Conservation (phyloP, 2,888 invertebrate species). For the Lithophane ornitopus region DNA sequence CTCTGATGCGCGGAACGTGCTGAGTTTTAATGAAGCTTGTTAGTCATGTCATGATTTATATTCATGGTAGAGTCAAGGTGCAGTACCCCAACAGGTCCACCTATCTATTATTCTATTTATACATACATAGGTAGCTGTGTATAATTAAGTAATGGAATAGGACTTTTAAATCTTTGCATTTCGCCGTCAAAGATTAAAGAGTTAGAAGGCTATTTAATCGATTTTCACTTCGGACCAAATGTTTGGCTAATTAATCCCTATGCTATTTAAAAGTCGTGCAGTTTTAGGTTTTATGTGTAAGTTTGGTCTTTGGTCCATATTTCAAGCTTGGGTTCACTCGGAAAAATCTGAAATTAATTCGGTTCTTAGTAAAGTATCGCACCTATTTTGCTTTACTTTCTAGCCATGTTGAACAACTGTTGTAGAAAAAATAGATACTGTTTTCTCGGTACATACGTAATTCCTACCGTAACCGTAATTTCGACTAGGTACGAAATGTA, state of each 20-base stretch:
- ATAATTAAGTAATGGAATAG: too few species aligned
- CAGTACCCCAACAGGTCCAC: slow-evolving; percentile 19
- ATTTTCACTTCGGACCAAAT: neutral
- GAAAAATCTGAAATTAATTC: neutral
- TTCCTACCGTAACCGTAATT: neutral
- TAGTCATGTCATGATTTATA: slow-evolving; percentile 36
- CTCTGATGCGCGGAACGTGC: slow-evolving; percentile 39
- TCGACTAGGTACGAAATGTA: slow-evolving; percentile 6
- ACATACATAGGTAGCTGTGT: neutral
- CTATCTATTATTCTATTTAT: slow-evolving; percentile 1
- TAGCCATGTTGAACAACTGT: neutral
- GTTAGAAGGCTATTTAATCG: neutral
- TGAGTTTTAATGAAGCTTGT: slow-evolving; percentile 48
- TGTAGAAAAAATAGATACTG: neutral
- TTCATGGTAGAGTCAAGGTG: slow-evolving; percentile 29
- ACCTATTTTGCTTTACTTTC: neutral
- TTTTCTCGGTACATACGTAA: slow-evolving; percentile 6
- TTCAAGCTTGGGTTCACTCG: neutral
- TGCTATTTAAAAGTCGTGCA: neutral
- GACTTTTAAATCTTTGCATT: neutral
- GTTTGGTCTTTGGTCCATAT: neutral
- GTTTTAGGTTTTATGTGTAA: neutral
- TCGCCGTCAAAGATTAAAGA: neutral
- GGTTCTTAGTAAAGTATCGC: neutral
- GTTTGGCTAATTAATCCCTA: neutral